A percentile compares a stretch with the other conserved stretches of the same genome.
phyloP scores from a whole-genome alignment of 2,797 vertebrate genomes.

The Eulemur rubriventer region DNA sequence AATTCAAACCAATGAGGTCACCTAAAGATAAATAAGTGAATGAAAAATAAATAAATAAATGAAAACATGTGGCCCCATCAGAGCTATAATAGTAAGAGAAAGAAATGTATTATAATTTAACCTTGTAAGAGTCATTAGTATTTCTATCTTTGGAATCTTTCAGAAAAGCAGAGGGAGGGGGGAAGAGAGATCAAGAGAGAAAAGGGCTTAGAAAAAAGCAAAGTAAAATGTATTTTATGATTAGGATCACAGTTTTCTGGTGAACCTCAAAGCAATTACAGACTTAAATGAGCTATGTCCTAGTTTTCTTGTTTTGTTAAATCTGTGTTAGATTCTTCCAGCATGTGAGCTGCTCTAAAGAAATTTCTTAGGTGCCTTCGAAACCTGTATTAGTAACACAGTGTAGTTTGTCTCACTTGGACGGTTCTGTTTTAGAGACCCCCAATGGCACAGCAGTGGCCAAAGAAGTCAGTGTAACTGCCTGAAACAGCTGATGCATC shows the following conservation, averaged over 20 bases:
- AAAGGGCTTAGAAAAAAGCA: background rate
- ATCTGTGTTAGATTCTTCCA: background rate
- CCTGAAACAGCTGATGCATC: background rate
- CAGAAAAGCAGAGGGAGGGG: background rate
- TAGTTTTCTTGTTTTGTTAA: conserved; percentile 27
- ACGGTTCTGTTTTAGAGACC: background rate
- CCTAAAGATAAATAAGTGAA: background rate
- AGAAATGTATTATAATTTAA: background rate
- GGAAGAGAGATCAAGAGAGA: background rate
- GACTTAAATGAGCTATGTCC: conserved; percentile 19
- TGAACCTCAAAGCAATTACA: conserved; percentile 47
- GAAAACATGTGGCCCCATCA: background rate
- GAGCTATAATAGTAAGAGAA: background rate
- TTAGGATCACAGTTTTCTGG: background rate
- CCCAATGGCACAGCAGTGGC: background rate
- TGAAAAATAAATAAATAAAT: background rate
- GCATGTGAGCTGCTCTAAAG: background rate
- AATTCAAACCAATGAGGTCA: background rate
- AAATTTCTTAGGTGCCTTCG: background rate
- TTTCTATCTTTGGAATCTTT: background rate
- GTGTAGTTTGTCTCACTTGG: background rate
- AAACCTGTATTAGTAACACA: background rate
- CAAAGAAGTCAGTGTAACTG: background rate
- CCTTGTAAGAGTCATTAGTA: background rate
- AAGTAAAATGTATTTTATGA: conserved; percentile 16